These are phyloP conservation scores for Lerema accius DNA, from an alignment of 1,140 invertebrate species.

Conservation along the genomic window DNA sequence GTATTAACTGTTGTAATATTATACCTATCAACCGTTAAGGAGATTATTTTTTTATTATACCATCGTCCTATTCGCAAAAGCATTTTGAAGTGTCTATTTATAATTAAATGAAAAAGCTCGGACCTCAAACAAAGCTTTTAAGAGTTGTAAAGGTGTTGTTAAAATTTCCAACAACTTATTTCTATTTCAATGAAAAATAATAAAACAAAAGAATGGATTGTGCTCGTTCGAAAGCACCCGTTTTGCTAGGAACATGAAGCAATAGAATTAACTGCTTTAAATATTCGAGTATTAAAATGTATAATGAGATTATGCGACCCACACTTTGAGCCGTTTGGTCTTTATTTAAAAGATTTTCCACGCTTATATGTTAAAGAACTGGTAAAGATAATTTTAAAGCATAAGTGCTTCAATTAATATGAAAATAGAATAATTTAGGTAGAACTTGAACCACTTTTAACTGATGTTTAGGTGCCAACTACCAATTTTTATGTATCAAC, in stretches of 20 bases:
- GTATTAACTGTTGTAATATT: no score
- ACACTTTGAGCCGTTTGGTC: no score
- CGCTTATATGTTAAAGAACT: no score
- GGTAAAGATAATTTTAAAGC: no score
- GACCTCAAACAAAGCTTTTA: slow-evolving; percentile 49
- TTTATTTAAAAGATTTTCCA: no score
- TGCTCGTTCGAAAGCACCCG: slow-evolving; percentile 20
- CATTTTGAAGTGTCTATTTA: slow-evolving; percentile 37
- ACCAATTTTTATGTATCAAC: no score
- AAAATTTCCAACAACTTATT: slow-evolving; percentile 47
- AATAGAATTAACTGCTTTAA: background rate
- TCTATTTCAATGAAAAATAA: slow-evolving; percentile 54
- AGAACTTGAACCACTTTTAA: no score
- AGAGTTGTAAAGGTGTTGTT: slow-evolving; percentile 49
- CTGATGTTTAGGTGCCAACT: no score
- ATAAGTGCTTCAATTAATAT: no score
- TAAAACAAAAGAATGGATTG: slow-evolving; percentile 49
- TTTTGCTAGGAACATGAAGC: background rate
- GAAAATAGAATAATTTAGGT: no score
- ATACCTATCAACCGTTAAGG: no score
- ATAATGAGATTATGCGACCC: background rate
- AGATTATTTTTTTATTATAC: no score
- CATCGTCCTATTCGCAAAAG: slow-evolving; percentile 35
- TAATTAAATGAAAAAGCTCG: slow-evolving; percentile 29
- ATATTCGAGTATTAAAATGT: background rate